These are phyloP conservation scores for Turnix velox DNA, from an alignment of 2,113 vertebrate genomes.

Conservation along the genomic window DNA sequence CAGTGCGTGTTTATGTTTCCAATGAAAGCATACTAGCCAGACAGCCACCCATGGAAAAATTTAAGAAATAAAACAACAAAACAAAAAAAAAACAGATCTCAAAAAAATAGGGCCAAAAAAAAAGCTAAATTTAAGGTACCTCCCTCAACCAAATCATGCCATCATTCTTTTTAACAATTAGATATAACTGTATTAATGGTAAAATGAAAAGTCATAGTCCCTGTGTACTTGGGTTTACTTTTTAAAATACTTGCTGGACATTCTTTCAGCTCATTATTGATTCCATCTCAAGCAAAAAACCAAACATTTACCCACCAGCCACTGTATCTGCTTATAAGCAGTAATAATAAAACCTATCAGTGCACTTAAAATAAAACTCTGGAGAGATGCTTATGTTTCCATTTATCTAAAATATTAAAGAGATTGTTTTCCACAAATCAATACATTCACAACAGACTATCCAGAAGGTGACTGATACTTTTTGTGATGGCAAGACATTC, in stretches of 20 bases:
- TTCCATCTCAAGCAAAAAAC: not conserved
- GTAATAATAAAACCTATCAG: not conserved
- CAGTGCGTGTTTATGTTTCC: not conserved
- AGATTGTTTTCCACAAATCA: not conserved
- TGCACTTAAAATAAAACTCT: conserved; percentile 6
- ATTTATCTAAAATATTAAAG: conserved; percentile 47
- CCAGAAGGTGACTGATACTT: not conserved
- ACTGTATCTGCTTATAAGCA: not conserved
- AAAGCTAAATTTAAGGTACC: not conserved
- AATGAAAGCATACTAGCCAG: not conserved
- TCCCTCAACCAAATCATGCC: not conserved
- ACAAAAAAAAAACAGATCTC: not conserved
- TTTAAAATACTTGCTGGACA: not conserved
- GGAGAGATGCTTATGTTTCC: not conserved
- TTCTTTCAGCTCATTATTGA: conserved; percentile 11
- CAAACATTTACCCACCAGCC: not conserved
- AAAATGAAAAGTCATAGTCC: not conserved
- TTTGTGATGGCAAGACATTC: not conserved
- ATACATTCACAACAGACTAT: not conserved
- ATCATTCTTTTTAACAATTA: not conserved
- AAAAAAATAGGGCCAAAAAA: not conserved
- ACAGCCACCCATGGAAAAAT: too few relatives aligned
- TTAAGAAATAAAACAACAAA: not conserved
- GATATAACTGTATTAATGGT: not conserved
- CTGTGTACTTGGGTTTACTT: not conserved